A percentile compares a stretch with the other conserved stretches of the same genome.
phyloP scores from a whole-genome alignment of 1,140 invertebrate genomes.

The Trinorchestia longiramus region DNA sequence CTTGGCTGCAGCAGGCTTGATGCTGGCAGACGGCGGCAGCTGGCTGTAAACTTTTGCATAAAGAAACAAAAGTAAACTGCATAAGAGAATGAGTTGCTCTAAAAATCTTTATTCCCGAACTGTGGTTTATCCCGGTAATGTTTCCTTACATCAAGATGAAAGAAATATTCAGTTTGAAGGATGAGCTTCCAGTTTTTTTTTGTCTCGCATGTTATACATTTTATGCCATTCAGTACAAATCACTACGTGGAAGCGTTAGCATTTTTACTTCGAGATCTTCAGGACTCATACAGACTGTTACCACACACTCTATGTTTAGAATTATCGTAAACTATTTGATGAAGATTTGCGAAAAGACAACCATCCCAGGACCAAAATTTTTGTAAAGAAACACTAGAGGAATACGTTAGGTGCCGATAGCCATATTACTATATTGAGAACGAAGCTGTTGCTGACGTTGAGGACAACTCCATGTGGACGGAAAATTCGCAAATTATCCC shows the following conservation, averaged over 20 bases:
- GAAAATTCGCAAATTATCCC: too few species aligned
- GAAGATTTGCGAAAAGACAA: too few species aligned
- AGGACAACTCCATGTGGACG: too few species aligned
- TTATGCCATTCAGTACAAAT: not conserved
- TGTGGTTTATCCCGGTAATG: not conserved
- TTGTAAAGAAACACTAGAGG: too few species aligned
- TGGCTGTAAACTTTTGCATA: not conserved
- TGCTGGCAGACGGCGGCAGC: not conserved
- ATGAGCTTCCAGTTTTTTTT: not conserved
- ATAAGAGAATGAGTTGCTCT: not conserved
- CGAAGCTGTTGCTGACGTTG: too few species aligned
- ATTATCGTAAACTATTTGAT: too few species aligned
- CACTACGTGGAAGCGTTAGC: not conserved
- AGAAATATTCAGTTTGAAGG: not conserved
- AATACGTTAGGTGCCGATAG: too few species aligned
- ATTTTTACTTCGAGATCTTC: not conserved
- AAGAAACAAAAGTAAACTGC: not conserved
- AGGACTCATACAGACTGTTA: not conserved
- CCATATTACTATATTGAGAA: too few species aligned
- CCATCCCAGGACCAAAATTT: too few species aligned
- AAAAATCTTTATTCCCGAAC: not conserved
- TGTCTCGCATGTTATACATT: not conserved
- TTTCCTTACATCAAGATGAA: not conserved
- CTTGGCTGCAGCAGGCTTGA: not conserved
- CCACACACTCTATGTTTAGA: not conserved